These are phyloP conservation scores for Metellina segmentata DNA, from an alignment of 2,888 invertebrate genomes.

Conservation along the genomic window DNA sequence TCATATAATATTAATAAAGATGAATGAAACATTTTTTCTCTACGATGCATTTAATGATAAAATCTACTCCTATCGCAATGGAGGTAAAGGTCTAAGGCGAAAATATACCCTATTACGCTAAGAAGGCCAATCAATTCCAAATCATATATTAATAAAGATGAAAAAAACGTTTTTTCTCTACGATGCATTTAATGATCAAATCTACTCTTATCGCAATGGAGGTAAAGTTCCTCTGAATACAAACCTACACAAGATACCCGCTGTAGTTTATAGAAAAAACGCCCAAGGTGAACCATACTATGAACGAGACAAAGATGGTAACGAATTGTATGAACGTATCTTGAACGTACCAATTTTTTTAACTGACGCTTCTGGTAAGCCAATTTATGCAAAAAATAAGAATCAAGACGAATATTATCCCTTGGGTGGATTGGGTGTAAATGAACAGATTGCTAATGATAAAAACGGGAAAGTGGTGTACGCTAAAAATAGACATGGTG, in stretches of 20 bases:
- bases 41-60: no score
- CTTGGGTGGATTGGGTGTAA: no score
- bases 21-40: no score
- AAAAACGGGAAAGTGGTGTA: background rate
- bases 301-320: background rate
- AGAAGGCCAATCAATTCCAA: no score
- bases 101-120: no score
- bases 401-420: background rate
- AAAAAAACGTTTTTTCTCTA: background rate
- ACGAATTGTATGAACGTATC: background rate
- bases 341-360: background rate
- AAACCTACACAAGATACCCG: rapidly evolving
- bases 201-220: no score
- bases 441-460: background rate
- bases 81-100: no score
- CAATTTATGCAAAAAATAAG: background rate
- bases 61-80: no score
- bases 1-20: background rate
- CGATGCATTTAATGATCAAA: background rate
- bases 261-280: background rate
- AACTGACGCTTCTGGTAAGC: background rate
- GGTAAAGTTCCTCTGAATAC: background rate
- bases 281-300: no score
- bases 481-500: background rate
- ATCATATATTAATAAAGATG: no score